phyloP scores from a whole-genome alignment of 2,113 vertebrate species.

The Rhinopomastus cyanomelas region DNA sequence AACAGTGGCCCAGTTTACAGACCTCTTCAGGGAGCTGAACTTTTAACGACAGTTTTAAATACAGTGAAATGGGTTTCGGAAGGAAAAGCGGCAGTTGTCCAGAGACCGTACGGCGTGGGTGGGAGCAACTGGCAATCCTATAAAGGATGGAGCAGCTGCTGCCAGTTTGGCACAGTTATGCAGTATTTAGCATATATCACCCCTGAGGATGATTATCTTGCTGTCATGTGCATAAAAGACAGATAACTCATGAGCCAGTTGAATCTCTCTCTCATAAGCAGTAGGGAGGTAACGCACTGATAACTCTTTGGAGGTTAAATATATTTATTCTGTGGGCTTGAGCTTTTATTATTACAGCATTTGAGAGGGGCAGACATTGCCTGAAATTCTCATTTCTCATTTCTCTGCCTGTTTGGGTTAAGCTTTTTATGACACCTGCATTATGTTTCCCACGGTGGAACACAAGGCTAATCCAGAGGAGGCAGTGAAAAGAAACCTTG shows the following conservation, averaged over 20 bases:
- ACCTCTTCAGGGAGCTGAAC: slow-evolving; percentile 39
- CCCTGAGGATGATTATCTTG: slow-evolving; percentile 55
- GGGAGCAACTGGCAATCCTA: slow-evolving; percentile 29
- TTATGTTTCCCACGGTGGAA: slow-evolving; percentile 28
- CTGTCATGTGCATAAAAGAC: slow-evolving; percentile 52
- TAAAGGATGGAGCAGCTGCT: slow-evolving; percentile 40
- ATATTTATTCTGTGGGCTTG: slow-evolving; percentile 5
- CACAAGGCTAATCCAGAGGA: neutral
- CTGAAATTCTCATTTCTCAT: slow-evolving; percentile 54
- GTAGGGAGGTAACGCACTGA: slow-evolving; percentile 9
- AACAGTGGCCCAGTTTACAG: slow-evolving; percentile 35
- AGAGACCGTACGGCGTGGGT: neutral
- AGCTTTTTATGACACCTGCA: slow-evolving; percentile 54
- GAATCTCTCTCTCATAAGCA: slow-evolving; percentile 39
- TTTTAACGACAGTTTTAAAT: slow-evolving; percentile 55
- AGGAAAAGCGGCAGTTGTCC: slow-evolving; percentile 28
- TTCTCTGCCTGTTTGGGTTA: slow-evolving; percentile 25
- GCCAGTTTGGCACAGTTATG: slow-evolving; percentile 35
- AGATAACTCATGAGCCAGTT: slow-evolving; percentile 43
- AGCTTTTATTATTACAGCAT: slow-evolving; percentile 30
- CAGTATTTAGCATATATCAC: slow-evolving; percentile 49
- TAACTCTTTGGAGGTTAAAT: slow-evolving; percentile 44
- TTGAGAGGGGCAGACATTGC: slow-evolving; percentile 2
- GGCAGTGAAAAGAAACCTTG: neutral
- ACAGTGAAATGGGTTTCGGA: slow-evolving; percentile 42